Evolutionary conservation across 2,888 invertebrate species (phyloP).

Genomic region (Seladonia tumulorum): DNA sequence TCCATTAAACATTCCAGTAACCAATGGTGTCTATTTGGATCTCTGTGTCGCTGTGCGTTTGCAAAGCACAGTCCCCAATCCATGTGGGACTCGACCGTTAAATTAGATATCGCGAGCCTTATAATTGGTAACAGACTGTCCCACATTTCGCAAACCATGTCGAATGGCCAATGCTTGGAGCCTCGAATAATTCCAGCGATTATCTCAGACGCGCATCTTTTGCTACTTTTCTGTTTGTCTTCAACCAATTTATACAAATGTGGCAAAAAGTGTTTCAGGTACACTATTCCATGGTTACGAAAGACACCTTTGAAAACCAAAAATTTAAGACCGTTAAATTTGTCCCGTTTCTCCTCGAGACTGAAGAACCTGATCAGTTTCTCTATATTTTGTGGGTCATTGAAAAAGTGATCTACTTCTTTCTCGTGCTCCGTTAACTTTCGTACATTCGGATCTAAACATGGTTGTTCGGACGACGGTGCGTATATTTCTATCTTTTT

Average conservation of each 20-base stretch:
- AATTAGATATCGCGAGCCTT: slow-evolving; percentile 87
- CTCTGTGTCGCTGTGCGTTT: slow-evolving; percentile 88
- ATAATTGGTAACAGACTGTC: slow-evolving; percentile 88
- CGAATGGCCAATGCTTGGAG: slow-evolving; percentile 92
- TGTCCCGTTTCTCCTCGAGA: slow-evolving; percentile 94
- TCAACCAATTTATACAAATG: slow-evolving; percentile 89
- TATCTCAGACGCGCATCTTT: slow-evolving; percentile 93
- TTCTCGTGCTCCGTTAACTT: slow-evolving; percentile 88
- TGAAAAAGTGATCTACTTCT: slow-evolving; percentile 89
- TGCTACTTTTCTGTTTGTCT: slow-evolving; percentile 90
- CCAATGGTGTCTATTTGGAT: slow-evolving; percentile 88
- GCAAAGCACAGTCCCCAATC: slow-evolving; percentile 92
- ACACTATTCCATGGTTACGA: slow-evolving; percentile 90
- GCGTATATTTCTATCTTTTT: slow-evolving; percentile 87
- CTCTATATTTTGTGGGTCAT: slow-evolving; percentile 88
- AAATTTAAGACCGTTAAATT: slow-evolving; percentile 89
- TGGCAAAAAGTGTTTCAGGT: slow-evolving; percentile 87
- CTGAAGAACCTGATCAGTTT: slow-evolving; percentile 90
- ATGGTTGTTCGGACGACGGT: slow-evolving; percentile 88
- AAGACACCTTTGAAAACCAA: slow-evolving; percentile 92
- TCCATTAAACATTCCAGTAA: slow-evolving; percentile 89
- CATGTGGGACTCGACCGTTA: slow-evolving; percentile 89
- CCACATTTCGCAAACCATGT: slow-evolving; percentile 88
- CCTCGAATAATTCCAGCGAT: slow-evolving; percentile 92
- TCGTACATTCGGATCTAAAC: slow-evolving; percentile 85